A percentile compares a stretch with the other conserved stretches of the same genome.
Conservation (phyloP, 2,888 invertebrate species). For the Orchestes rusci region DNA sequence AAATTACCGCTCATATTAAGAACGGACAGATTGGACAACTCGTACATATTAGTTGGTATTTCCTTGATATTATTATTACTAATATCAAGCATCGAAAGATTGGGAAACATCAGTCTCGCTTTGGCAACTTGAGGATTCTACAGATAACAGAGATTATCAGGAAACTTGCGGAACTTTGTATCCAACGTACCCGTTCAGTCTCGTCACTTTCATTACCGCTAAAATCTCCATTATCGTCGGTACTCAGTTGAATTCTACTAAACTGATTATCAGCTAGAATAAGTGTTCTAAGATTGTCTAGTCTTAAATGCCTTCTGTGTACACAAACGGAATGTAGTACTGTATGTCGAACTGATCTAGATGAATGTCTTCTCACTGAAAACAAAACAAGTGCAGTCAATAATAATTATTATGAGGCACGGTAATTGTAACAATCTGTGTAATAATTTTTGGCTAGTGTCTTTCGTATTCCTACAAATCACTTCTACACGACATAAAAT, state of each 20-base stretch:
- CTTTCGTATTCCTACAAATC: too few species aligned
- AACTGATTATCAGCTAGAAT: constrained; percentile 83
- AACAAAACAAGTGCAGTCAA: too few species aligned
- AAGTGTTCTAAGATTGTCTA: constrained; percentile 75
- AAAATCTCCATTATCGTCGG: constrained; percentile 68
- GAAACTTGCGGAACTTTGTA: not conserved
- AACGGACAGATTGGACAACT: constrained; percentile 83
- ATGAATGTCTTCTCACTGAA: constrained; percentile 45
- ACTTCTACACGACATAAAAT: too few species aligned
- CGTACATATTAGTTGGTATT: constrained; percentile 78
- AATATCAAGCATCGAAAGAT: constrained; percentile 90
- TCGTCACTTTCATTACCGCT: constrained; percentile 53
- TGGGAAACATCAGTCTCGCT: constrained; percentile 78
- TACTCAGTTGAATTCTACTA: constrained; percentile 70
- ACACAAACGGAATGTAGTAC: constrained; percentile 76
- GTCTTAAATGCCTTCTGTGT: constrained; percentile 74
- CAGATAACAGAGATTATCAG: constrained; percentile 24
- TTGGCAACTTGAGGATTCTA: constrained; percentile 50
- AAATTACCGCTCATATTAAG: constrained; percentile 84
- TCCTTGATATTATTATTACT: constrained; percentile 76
- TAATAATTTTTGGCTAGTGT: too few species aligned
- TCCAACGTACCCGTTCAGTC: constrained; percentile 51
- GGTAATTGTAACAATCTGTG: too few species aligned
- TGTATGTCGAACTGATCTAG: constrained; percentile 62
- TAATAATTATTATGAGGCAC: too few species aligned